phyloP scores from a whole-genome alignment of 2,797 vertebrate genomes.

The Clarias pachynema region DNA sequence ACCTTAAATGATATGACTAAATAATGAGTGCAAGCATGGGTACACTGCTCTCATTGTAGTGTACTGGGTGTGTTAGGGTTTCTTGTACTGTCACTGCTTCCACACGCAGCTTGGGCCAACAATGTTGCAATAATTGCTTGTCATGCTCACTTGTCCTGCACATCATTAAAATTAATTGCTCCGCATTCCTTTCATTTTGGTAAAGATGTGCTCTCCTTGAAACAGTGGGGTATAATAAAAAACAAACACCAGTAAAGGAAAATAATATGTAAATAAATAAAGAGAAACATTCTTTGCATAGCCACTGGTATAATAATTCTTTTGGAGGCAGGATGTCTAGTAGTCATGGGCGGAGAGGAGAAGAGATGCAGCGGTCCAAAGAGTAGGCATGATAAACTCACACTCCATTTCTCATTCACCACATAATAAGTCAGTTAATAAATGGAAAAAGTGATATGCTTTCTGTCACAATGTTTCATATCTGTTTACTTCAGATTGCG shows the following conservation, averaged over 20 bases:
- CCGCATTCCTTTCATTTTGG: constrained; percentile 76
- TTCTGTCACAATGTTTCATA: constrained; percentile 19
- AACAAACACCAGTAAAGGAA: constrained; percentile 64
- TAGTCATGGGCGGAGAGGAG: constrained; percentile 60
- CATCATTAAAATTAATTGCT: constrained; percentile 85
- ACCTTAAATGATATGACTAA: constrained; percentile 49
- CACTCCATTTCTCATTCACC: constrained; percentile 37
- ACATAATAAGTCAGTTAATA: constrained; percentile 30
- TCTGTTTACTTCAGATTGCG: constrained; percentile 17
- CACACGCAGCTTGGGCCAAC: constrained; percentile 58
- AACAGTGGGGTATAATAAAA: constrained; percentile 72
- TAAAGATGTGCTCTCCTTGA: constrained; percentile 77
- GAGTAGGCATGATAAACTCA: constrained; percentile 49
- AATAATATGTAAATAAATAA: constrained; percentile 68
- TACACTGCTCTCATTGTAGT: constrained; percentile 19
- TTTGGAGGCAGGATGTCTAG: constrained; percentile 60
- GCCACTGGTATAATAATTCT: constrained; percentile 73
- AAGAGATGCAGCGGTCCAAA: constrained; percentile 71
- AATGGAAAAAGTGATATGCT: constrained; percentile 17
- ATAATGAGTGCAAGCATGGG: constrained; percentile 46
- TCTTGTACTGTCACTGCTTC: constrained; percentile 59
- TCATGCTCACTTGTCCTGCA: constrained; percentile 77
- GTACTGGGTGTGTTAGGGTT: constrained; percentile 26
- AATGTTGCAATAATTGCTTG: constrained; percentile 80
- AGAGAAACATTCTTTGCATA: constrained; percentile 74